Conservation (phyloP, 2,888 invertebrate species). For the Calliopum simillimum region DNA sequence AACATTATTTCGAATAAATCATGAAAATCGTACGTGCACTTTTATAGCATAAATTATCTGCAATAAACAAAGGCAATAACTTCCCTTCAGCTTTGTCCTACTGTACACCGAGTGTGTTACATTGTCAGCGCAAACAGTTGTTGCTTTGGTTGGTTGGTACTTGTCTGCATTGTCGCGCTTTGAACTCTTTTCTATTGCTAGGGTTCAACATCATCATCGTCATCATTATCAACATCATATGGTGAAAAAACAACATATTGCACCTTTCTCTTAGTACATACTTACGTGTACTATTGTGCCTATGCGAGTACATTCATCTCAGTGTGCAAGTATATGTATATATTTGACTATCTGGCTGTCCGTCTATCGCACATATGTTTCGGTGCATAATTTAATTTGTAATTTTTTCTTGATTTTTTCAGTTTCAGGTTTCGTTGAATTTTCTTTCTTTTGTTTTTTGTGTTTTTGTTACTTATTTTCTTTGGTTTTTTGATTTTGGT, state of each 20-base stretch:
- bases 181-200: conserved; percentile 12
- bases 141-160: not conserved
- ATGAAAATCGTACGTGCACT: too few relatives aligned
- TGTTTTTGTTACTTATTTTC: too few relatives aligned
- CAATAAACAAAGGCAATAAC: too few relatives aligned
- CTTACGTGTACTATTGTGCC: not conserved
- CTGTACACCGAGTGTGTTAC: too few relatives aligned
- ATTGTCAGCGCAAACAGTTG: too few relatives aligned
- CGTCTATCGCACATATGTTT: not conserved
- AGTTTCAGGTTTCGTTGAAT: conserved; percentile 18
- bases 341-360: conserved; percentile 2
- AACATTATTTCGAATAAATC: too few relatives aligned
- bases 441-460: not conserved
- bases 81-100: too few relatives aligned
- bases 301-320: conserved; percentile 4
- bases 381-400: not conserved
- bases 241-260: not conserved
- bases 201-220: conserved; percentile 19
- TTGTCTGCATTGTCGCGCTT: not conserved
- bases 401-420: conserved; percentile 16
- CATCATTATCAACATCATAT: not conserved
- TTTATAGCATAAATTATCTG: too few relatives aligned
- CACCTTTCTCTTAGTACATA: conserved; percentile 18
- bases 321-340: not conserved
- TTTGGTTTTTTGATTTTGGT: too few relatives aligned